These are phyloP conservation scores for Motacilla alba DNA, from an alignment of 2,113 vertebrate genomes.

Conservation along the genomic window DNA sequence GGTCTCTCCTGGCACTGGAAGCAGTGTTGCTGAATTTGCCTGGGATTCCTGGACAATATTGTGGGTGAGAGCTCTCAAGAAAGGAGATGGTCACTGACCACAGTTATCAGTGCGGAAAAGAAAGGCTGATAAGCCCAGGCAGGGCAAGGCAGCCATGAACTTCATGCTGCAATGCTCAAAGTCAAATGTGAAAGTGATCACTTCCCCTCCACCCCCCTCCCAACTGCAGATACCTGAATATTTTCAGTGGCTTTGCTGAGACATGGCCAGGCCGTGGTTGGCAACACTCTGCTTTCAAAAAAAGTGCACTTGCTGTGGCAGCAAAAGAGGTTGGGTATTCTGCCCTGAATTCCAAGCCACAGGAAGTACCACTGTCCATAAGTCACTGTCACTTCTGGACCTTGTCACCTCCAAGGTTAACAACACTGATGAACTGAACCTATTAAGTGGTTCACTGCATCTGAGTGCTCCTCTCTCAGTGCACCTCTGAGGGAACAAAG, in stretches of 20 bases:
- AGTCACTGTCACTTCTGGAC: background rate
- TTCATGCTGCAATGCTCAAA: background rate
- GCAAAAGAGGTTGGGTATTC: background rate
- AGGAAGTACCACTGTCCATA: background rate
- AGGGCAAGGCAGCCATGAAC: background rate
- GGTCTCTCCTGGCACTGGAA: background rate
- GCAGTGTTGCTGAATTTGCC: background rate
- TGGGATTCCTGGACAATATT: background rate
- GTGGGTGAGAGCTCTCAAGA: background rate
- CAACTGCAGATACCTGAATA: background rate
- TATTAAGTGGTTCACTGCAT: background rate
- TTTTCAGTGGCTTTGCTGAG: background rate
- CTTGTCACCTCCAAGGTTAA: background rate
- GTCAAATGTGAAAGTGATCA: background rate
- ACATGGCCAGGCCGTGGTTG: background rate
- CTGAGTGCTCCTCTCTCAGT: background rate
- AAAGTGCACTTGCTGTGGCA: background rate
- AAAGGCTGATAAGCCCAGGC: background rate
- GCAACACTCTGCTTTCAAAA: background rate
- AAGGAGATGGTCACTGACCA: background rate
- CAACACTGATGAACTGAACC: background rate
- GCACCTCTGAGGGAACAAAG: background rate
- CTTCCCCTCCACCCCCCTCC: background rate
- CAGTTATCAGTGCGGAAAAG: accelerated
- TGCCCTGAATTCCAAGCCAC: background rate